Percentiles rank a stretch among this genome's conserved stretches.
These are phyloP conservation scores for Lysandra bellargus DNA, from an alignment of 2,888 invertebrate species.

Conservation along the genomic window DNA sequence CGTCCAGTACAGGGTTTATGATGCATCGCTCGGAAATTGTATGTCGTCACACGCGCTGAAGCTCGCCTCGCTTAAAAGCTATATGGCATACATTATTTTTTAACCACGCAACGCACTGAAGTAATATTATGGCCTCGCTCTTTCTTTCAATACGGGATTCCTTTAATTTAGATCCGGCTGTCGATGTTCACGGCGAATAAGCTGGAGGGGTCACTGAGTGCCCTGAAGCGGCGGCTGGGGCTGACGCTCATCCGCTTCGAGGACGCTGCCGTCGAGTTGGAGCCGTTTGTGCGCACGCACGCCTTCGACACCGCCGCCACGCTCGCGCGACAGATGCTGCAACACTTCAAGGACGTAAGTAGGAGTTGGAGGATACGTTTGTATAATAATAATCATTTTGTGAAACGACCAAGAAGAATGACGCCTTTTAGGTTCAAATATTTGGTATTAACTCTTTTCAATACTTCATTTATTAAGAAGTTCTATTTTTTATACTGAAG, in stretches of 20 bases:
- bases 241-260: slow-evolving; percentile 97
- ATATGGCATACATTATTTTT: too few species aligned
- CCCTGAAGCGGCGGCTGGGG: slow-evolving; percentile 91
- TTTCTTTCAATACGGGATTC: background rate
- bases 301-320: slow-evolving; percentile 95
- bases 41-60: too few species aligned
- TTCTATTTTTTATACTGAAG: background rate
- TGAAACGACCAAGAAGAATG: background rate
- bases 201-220: slow-evolving; percentile 85
- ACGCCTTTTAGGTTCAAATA: background rate
- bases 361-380: background rate
- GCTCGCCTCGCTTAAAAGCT: too few species aligned
- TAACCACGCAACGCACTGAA: too few species aligned
- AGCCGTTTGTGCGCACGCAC: slow-evolving; percentile 92
- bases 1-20: too few species aligned
- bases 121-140: too few species aligned
- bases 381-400: background rate
- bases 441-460: too few species aligned
- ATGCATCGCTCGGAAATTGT: too few species aligned
- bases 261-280: slow-evolving; percentile 95
- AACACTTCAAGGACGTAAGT: slow-evolving; percentile 90
- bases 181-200: slow-evolving; percentile 94
- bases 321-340: slow-evolving; percentile 88
- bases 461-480: too few species aligned
- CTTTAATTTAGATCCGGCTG: slow-evolving; percentile 84